Base-by-base conservation (phyloP, 2,888 invertebrate species). In the Craniophora ligustri region DNA sequence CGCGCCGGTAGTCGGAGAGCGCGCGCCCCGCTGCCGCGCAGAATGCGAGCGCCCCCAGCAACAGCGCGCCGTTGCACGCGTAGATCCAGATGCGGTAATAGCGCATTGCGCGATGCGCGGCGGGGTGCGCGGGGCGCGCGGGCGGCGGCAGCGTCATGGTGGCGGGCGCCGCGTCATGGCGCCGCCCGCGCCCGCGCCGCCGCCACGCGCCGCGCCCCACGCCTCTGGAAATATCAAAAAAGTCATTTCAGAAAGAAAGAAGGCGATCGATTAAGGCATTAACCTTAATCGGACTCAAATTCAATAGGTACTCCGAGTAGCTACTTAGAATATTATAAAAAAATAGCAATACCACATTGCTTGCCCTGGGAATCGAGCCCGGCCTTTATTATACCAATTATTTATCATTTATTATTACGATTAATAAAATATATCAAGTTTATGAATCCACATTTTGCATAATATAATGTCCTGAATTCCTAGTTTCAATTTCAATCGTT, bases 61-160 rank as follows among this genome's bases (percentile, higher is more conserved):
- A 94, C 89, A 98, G 95, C 81, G 97, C 97, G 91, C 96, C 96
- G 94, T 97, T 97, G 95, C 97, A 97, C 88, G 97, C 96, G 95
- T 97, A 97, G 88, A 98, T 97, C 97, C 97, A 97, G 90, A 97
- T 96, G 93, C 97, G 96, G 93, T 97, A 97, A 94, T 97, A 97
- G 95, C 96, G 94, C 91, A 95, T 94, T 87, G 94, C 94, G 94
- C 94, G 94, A 81, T 94, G 94, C 88, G 94, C 94, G 87, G 91
- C 88, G 81, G 91, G 89, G 87, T 92, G 92, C 82, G 92, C 93
- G 85, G 86, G 84, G 81, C 82, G 89, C 88, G 94, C 88, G 91
- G 92, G 89, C 94, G 94, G 92, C 94, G 91, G 93, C 93, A 88
- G 94, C 90, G 94, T 94, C 94, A 94, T 93, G 84, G 94, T 90